Evolutionary conservation across 92 coral and sea anemone genomes (phyloP), one percentile per base, ranked within the genome.

Genomic region (Desmophyllum pertusum): DNA sequence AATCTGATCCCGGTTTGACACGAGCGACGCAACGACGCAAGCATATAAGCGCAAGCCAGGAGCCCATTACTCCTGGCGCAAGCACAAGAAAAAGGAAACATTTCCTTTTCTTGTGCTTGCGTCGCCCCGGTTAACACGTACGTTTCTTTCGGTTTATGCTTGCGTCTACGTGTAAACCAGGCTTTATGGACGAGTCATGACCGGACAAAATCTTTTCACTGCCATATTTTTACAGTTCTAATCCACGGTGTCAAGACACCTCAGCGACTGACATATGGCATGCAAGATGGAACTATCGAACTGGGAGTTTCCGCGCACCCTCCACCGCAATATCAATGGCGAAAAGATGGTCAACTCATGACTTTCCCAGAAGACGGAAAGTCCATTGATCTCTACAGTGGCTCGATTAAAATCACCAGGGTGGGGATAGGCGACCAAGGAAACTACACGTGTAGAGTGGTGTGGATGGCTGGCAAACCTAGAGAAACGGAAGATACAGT

Each of bases 261-360:
- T 23, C 86, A 82, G 27, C 40, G 7, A 33, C 86, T 82, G 23
- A 72, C 4, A 3, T 19, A 57, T 29, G 86, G 79, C 27, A n/a
- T n/a, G n/a, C 57, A 82, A n/a, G 72, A 29, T 41, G 86, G 86
- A 29, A 73, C 59, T 23, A 82, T 82, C 11, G 59, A 72, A 43
- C 72, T 82, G 45, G 86, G 39, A 7, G 33, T 82, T 18, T 55
- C 79, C 13, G 86, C 86, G 3, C 72, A 53, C 79, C 86, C 86
- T 13, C 70, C 70, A 9, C 79, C 61, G 19, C 9, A 55, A 72
- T 82, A 82, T 41, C 38, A 70, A 30, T 82, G 86, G 86, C 31
- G 27, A 46, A 71, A 57, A 42, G 57, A 73, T 46, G 71, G 79
- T 25, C 3, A 10, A 61, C n/a, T 0, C 31, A 19, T 72, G 41